Conservation (phyloP, 2,888 invertebrate species). For the Drosophila ochracea region DNA sequence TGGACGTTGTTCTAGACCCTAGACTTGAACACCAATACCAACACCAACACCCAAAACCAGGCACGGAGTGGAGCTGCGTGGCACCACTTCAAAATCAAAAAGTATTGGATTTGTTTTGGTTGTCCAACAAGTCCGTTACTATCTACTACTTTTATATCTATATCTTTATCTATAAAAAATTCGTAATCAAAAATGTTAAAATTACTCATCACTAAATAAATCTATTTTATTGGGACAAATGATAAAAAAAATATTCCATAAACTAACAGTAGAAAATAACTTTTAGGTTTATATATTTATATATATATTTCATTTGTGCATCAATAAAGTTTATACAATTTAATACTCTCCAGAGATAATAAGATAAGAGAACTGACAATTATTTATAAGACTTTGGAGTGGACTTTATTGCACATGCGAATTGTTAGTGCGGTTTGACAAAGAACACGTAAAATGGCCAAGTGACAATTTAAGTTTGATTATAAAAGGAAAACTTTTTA, state of each 20-base stretch:
- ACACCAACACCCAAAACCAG: slow-evolving; percentile 5
- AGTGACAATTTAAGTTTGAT: slow-evolving; percentile 70
- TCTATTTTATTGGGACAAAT: neutral
- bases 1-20: slow-evolving; percentile 35
- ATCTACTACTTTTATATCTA: neutral
- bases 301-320: neutral
- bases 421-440: neutral
- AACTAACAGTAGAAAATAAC: neutral
- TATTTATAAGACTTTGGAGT: neutral
- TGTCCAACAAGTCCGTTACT: neutral
- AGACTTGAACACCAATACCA: neutral
- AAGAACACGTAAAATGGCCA: slow-evolving; percentile 63
- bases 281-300: neutral
- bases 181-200: neutral
- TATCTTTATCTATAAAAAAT: too few species aligned
- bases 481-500: neutral
- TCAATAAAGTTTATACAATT: neutral
- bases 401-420: neutral
- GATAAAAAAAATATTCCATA: neutral
- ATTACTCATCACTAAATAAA: neutral
- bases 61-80: slow-evolving; percentile 6
- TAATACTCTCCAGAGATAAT: neutral
- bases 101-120: neutral
- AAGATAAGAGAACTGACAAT: neutral
- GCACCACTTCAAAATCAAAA: neutral